Conservation (phyloP, 2,797 vertebrate genomes). For the Sebastes hubbsi region DNA sequence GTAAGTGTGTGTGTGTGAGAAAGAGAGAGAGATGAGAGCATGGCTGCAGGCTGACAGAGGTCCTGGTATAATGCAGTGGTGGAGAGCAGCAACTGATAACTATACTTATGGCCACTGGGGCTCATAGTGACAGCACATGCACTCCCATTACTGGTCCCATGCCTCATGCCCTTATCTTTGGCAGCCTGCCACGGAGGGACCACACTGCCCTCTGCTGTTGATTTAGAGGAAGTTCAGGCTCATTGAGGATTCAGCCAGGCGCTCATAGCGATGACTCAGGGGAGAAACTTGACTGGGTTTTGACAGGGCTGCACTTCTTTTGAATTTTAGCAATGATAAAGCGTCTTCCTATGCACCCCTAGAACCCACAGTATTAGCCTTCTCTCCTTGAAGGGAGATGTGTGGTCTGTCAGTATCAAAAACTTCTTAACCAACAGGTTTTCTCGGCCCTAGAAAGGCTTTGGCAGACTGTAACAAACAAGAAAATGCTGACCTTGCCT, state of each 20-base stretch:
- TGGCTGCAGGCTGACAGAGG: slow-evolving; percentile 82
- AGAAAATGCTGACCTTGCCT: background rate
- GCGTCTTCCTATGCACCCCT: slow-evolving; percentile 26
- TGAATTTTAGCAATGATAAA: slow-evolving; percentile 55
- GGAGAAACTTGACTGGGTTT: slow-evolving; percentile 60
- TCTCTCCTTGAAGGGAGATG: slow-evolving; percentile 6
- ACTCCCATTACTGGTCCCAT: slow-evolving; percentile 83
- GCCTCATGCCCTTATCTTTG: slow-evolving; percentile 79
- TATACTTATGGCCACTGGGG: slow-evolving; percentile 85
- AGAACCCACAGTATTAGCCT: background rate
- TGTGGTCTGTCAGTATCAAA: slow-evolving; percentile 16
- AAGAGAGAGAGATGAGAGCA: slow-evolving; percentile 75
- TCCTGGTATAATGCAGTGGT: slow-evolving; percentile 86
- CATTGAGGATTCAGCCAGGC: slow-evolving; percentile 52
- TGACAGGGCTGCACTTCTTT: slow-evolving; percentile 63
- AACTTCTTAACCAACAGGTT: slow-evolving; percentile 25
- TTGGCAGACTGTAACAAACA: background rate
- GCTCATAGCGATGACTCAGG: slow-evolving; percentile 53
- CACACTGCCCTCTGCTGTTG: slow-evolving; percentile 82
- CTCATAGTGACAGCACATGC: slow-evolving; percentile 86
- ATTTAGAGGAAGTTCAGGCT: slow-evolving; percentile 42
- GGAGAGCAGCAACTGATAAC: slow-evolving; percentile 82
- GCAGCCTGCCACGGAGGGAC: slow-evolving; percentile 67
- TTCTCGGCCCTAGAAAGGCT: background rate
- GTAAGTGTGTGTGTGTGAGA: slow-evolving; percentile 17